Evolutionary conservation across 1,140 invertebrate species (phyloP).

Genomic region (Drosophila miranda): DNA sequence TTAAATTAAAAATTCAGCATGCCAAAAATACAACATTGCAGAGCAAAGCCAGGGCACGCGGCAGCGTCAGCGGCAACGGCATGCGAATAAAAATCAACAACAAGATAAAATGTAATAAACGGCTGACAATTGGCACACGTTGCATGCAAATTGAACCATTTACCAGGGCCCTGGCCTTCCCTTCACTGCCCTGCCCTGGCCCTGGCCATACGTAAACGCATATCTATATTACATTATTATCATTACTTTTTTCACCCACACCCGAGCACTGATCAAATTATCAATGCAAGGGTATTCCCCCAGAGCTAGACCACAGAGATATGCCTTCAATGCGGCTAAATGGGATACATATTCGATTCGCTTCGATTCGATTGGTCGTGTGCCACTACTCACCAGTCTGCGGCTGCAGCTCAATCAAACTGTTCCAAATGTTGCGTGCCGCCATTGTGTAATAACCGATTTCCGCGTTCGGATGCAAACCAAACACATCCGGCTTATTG

Average conservation of each 20-base stretch:
- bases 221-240: conserved; percentile 48
- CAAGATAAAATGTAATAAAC: conserved; percentile 80
- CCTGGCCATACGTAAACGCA: too few relatives aligned
- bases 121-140: conserved; percentile 78
- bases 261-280: conserved; percentile 46
- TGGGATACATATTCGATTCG: conserved; percentile 23
- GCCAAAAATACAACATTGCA: conserved; percentile 64
- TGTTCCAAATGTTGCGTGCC: conserved; percentile 91
- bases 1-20: conserved; percentile 82
- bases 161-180: conserved; percentile 28
- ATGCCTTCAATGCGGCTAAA: conserved; percentile 8
- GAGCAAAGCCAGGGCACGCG: not conserved
- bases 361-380: not conserved
- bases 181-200: not conserved
- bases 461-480: conserved; percentile 95
- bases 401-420: conserved; percentile 93
- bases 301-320: conserved; percentile 5
- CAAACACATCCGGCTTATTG: conserved; percentile 93
- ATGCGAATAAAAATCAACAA: conserved; percentile 74
- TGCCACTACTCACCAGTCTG: conserved; percentile 87
- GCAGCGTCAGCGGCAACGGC: not conserved
- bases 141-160: conserved; percentile 76
- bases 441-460: conserved; percentile 95
- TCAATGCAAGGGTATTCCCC: conserved; percentile 13
- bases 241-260: conserved; percentile 25